Percentiles rank a stretch among this genome's conserved stretches.
Conservation (phyloP, 2,888 invertebrate species). For the Apamea sordens region DNA sequence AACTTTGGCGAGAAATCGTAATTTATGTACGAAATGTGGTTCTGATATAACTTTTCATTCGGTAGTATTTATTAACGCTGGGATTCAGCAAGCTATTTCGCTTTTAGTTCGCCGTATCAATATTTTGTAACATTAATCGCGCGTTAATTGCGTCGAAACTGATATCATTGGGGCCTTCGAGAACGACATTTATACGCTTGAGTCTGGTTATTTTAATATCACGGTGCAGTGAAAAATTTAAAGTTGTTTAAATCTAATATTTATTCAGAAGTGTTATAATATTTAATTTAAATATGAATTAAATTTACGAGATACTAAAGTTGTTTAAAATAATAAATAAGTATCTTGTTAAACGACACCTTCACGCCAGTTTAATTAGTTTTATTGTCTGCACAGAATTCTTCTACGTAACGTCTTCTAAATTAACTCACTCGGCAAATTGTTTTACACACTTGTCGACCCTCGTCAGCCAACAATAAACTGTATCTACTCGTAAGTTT, state of each 20-base stretch:
- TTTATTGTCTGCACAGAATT: constrained; percentile 18
- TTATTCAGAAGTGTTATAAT: background rate
- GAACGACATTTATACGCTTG: constrained; percentile 33
- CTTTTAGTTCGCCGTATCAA: constrained; percentile 30
- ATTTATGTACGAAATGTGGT: constrained; percentile 62
- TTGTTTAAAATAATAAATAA: background rate
- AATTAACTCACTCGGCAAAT: constrained; percentile 82
- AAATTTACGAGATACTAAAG: background rate
- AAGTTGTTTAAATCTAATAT: background rate
- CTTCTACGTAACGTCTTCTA: constrained; percentile 55
- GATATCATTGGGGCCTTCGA: constrained; percentile 30
- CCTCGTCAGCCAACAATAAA: constrained; percentile 76
- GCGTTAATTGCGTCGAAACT: constrained; percentile 27
- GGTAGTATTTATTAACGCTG: constrained; percentile 59
- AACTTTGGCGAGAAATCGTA: constrained; percentile 59
- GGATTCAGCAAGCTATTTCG: constrained; percentile 45
- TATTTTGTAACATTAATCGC: constrained; percentile 36
- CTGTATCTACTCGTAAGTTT: constrained; percentile 62
- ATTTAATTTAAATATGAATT: background rate
- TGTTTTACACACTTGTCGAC: constrained; percentile 84
- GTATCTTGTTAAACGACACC: too few relatives aligned
- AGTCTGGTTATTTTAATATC: constrained; percentile 25
- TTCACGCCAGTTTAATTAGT: constrained; percentile 36
- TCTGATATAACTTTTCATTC: constrained; percentile 64
- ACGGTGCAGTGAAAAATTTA: constrained; percentile 2